Conservation (phyloP, 1,140 invertebrate species). For the Cotesia typhae region DNA sequence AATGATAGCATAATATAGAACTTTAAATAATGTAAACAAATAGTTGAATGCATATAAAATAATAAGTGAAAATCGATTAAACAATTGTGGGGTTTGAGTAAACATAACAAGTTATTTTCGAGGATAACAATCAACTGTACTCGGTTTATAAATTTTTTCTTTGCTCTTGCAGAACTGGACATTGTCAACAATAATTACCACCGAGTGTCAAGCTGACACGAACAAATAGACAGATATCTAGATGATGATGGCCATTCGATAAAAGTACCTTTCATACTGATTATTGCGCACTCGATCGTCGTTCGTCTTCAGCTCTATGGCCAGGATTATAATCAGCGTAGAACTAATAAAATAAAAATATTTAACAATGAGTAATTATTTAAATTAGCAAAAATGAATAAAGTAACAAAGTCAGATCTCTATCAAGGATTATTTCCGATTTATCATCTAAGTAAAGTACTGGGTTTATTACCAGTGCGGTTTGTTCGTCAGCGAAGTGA, state of each 20-base stretch:
- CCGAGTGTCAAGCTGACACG: conserved; percentile 32
- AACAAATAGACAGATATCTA: conserved; percentile 12
- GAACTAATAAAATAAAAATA: neutral
- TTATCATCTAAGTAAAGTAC: conserved; percentile 53
- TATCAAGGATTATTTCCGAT: conserved; percentile 52
- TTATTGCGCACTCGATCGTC: conserved; percentile 26
- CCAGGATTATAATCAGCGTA: neutral
- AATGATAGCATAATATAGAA: too few relatives aligned
- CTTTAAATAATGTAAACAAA: too few relatives aligned
- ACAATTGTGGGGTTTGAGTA: neutral
- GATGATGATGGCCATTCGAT: conserved; percentile 6
- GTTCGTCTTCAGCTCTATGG: neutral
- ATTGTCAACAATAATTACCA: conserved; percentile 42
- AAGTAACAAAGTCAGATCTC: conserved; percentile 47
- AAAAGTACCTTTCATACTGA: conserved; percentile 21
- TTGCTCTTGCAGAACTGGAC: neutral
- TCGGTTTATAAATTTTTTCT: conserved; percentile 4
- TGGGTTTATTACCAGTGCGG: conserved; percentile 52
- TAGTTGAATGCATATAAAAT: too few relatives aligned
- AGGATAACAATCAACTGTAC: neutral
- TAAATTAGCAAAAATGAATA: conserved; percentile 31
- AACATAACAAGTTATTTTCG: conserved; percentile 19
- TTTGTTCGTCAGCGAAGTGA: conserved; percentile 41
- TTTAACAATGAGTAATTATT: conserved; percentile 7
- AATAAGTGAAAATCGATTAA: conserved; percentile 7